Conservation (phyloP, 2,113 vertebrate genomes). For the Arenaria interpres region DNA sequence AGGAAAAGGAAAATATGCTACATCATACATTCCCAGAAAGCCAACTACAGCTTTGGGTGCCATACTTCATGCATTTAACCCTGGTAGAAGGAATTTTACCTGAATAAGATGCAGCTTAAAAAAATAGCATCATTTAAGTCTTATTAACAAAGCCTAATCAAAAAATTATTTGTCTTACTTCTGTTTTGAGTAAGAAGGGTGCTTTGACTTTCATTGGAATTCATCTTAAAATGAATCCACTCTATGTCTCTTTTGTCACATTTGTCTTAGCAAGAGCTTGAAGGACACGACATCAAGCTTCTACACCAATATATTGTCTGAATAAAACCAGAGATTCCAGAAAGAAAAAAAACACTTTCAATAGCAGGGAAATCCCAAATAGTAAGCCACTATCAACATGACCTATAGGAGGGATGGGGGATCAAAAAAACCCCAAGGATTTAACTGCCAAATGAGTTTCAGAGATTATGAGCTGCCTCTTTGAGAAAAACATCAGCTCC, state of each 20-base stretch:
- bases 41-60: not conserved
- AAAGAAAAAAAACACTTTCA: not conserved
- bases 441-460: not conserved
- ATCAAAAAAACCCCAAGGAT: not conserved
- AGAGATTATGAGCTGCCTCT: not conserved
- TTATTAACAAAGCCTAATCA: not conserved
- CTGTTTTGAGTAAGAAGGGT: not conserved
- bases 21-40: not conserved
- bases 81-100: not conserved
- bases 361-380: not conserved
- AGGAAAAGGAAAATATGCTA: conserved; percentile 29
- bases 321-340: not conserved
- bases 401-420: not conserved
- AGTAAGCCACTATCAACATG: not conserved
- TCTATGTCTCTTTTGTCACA: not conserved
- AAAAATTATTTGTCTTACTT: not conserved
- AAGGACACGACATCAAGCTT: not conserved
- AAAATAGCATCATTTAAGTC: not conserved
- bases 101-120: not conserved
- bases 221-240: not conserved
- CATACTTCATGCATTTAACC: not conserved
- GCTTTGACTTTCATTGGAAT: not conserved
- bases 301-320: not conserved
- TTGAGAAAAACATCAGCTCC: not conserved
- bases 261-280: not conserved